Evolutionary conservation across 2,113 vertebrate species (phyloP).

Genomic region (Strix uralensis): DNA sequence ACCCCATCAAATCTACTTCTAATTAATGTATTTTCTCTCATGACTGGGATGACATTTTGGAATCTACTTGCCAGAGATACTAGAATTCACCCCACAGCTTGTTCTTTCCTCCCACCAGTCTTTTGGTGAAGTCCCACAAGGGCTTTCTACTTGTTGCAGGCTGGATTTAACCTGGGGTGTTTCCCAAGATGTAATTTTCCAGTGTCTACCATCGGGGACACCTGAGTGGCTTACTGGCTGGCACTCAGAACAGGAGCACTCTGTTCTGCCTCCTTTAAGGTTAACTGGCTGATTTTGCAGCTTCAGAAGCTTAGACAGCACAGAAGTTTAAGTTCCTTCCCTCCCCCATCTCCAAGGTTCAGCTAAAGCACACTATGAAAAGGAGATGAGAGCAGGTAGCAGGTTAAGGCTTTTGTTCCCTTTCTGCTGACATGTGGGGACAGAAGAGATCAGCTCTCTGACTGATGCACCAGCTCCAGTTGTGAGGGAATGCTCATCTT

Average conservation of each 20-base stretch:
- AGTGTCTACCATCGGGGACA: not conserved
- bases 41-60: not conserved
- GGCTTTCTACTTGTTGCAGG: not conserved
- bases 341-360: not conserved
- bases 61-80: not conserved
- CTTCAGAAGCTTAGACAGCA: not conserved
- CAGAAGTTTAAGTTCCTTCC: not conserved
- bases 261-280: not conserved
- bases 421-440: not conserved
- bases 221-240: not conserved
- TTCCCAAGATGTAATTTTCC: not conserved
- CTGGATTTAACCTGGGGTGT: not conserved
- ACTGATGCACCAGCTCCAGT: not conserved
- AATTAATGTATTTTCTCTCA: not conserved
- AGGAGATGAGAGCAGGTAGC: not conserved
- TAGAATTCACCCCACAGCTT: not conserved
- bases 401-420: not conserved
- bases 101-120: not conserved
- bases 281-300: not conserved
- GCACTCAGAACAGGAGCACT: not conserved
- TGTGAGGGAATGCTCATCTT: not conserved
- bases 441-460: not conserved
- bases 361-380: not conserved
- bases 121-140: not conserved
- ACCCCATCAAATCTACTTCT: not conserved